phyloP scores from a whole-genome alignment of 2,797 vertebrate genomes.

The Myotis vivesi region DNA sequence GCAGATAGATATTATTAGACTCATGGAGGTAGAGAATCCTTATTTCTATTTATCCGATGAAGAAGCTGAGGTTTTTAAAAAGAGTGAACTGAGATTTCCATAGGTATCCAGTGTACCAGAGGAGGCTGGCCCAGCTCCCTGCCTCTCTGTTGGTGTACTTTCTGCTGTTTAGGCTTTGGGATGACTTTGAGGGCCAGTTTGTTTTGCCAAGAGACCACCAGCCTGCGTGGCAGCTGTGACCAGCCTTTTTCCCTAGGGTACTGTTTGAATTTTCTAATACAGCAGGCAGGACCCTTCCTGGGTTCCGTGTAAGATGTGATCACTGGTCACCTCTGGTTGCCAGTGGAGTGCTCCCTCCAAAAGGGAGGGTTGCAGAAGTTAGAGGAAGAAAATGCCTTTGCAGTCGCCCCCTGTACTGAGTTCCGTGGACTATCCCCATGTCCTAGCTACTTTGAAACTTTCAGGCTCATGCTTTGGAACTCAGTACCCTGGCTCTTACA shows the following conservation, averaged over 20 bases:
- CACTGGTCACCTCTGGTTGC: background rate
- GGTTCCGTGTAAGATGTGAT: background rate
- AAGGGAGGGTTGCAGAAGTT: background rate
- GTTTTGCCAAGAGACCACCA: background rate
- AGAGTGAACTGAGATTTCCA: background rate
- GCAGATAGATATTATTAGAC: background rate
- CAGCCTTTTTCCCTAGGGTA: background rate
- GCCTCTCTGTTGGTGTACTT: background rate
- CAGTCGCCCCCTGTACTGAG: background rate
- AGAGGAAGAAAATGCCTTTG: background rate
- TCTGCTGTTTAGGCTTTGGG: background rate
- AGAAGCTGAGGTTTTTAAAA: background rate
- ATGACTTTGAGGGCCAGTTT: background rate
- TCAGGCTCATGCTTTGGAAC: background rate
- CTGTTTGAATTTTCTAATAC: background rate
- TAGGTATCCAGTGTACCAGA: fast-evolving
- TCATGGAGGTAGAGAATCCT: background rate
- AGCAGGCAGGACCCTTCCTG: background rate
- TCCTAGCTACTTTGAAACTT: background rate
- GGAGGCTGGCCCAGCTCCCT: background rate
- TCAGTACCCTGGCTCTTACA: background rate
- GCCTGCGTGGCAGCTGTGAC: background rate
- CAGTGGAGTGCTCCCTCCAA: background rate
- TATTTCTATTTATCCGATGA: background rate
- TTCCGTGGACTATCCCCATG: background rate